These are phyloP conservation scores for Plectrocnemia conspersa DNA, from an alignment of 1,140 invertebrate genomes.

Conservation along the genomic window DNA sequence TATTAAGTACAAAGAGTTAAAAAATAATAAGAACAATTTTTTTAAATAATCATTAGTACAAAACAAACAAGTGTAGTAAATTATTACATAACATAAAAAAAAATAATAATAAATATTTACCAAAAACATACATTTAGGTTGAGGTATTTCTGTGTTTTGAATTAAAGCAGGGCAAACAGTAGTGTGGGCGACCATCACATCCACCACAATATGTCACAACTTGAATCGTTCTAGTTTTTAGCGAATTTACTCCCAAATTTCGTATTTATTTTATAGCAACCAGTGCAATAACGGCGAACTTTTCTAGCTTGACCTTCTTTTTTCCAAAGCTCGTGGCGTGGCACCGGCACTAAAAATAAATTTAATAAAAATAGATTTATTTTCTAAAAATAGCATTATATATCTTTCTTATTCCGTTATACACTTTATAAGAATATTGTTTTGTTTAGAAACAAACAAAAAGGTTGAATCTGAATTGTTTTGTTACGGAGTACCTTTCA, in stretches of 20 bases:
- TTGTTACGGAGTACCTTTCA: no score
- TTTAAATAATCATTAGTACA: no score
- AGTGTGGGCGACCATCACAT: constrained; percentile 9
- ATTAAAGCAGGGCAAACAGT: constrained; percentile 13
- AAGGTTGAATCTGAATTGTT: no score
- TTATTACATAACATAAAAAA: background rate
- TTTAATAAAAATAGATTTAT: no score
- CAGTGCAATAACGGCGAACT: constrained; percentile 11
- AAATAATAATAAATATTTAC: background rate
- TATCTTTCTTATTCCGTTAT: no score
- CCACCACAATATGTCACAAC: constrained; percentile 15
- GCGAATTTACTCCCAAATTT: constrained; percentile 12
- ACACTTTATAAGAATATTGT: no score
- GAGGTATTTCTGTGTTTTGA: constrained; percentile 5
- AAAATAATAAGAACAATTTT: no score
- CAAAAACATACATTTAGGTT: background rate
- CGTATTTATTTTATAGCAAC: constrained; percentile 14
- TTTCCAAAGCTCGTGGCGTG: constrained; percentile 13
- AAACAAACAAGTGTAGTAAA: no score
- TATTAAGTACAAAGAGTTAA: no score
- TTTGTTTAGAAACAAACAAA: no score
- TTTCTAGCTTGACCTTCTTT: constrained; percentile 14
- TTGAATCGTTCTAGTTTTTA: constrained; percentile 7
- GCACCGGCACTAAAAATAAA: no score
- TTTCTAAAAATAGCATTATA: no score